Evolutionary conservation across 2,888 invertebrate species (phyloP).

Genomic region (Lycophotia porphyrea): DNA sequence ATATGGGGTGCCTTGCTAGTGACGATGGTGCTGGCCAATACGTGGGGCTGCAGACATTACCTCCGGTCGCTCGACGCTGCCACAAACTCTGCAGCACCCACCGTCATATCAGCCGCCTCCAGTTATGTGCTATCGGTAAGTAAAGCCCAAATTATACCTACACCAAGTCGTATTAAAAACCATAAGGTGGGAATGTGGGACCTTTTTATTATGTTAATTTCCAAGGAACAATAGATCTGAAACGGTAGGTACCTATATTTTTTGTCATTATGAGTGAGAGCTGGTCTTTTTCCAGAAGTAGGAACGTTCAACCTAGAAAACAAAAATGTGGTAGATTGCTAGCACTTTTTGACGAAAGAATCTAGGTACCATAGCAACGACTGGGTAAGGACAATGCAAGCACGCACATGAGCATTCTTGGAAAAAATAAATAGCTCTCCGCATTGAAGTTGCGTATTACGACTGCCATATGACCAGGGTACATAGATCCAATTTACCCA

Average conservation of each 20-base stretch:
- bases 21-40: constrained; percentile 91
- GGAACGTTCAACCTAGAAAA: background rate
- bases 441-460: background rate
- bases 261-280: background rate
- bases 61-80: constrained; percentile 91
- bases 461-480: background rate
- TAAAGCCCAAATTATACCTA: constrained; percentile 42
- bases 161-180: background rate
- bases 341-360: background rate
- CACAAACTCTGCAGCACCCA: constrained; percentile 91
- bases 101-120: constrained; percentile 91
- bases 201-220: background rate
- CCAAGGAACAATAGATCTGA: background rate
- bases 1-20: constrained; percentile 79
- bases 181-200: background rate
- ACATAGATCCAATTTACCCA: background rate
- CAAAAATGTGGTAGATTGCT: background rate
- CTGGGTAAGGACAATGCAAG: too few relatives aligned
- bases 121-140: constrained; percentile 92
- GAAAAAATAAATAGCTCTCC: background rate
- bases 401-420: background rate
- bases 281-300: background rate
- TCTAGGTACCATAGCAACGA: background rate
- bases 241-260: background rate
- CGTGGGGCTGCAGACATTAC: constrained; percentile 91